Base-by-base conservation (phyloP, 1,140 invertebrate genomes). In the Dinoponera quadriceps region DNA sequence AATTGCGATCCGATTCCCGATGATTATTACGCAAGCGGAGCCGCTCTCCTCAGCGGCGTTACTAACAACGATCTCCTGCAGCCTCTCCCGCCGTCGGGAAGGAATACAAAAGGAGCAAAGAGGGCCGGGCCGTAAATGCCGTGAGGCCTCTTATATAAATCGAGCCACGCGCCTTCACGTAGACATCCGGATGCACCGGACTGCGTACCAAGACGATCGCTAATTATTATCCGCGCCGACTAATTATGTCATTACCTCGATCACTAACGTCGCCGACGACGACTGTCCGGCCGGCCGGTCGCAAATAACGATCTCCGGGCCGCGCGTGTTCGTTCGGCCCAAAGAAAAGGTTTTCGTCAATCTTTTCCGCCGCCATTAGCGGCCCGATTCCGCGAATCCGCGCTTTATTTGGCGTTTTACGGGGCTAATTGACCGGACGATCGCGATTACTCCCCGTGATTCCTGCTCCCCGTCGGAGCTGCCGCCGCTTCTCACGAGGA, bases 241-340 rank as follows among this genome's bases (percentile, higher is more conserved):
- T 91, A 91, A 91, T 91, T 91, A 91, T 85, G 81, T 91, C 90
- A 91, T 91, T 91, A 91, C 90, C 87, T 88, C 91, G 86, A 91
- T 91, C 90, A 91, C 90, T 73, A 71, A 89, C 68, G 74, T 49
- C 60, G 57, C 29, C 78, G 48, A 20, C 25, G 38, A 44, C 7
- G 38, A 11, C 38, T 44, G 3, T 54, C 16, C 65, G 27, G 44
- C 38, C 11, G 4, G 38, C 73, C 49, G 38, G 33, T 33, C 44
- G 29, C 60, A 82, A 82, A 82, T 85, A 85, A 85, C 27, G 83
- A 82, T 74, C 83, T 16, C 20, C 7, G 59, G 73, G 20, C 60
- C 51, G 29, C 18, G 22, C 38, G 22, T 33, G 29, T 33, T 33
- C 29, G 29, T 74, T 63, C 44, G 20, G 33, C 20, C 57, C 48